Base-by-base conservation (phyloP, 2,113 vertebrate genomes). In the Orycteropus afer region DNA sequence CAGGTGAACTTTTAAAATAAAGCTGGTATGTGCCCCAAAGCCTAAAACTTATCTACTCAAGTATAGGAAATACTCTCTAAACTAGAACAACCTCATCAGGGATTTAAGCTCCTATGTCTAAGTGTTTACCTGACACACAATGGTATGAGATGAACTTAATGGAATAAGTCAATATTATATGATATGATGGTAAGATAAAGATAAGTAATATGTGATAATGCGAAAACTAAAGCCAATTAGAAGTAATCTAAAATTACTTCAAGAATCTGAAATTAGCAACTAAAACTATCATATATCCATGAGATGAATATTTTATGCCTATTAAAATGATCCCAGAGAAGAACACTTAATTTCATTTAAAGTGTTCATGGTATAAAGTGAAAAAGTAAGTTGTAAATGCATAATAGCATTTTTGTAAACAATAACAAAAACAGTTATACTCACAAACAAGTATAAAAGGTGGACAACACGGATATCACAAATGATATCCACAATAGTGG, bases 241-340 rank as follows among this genome's bases (percentile, higher is more conserved):
- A 94, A 92, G 57, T 27, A 74, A 92, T 7, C 42, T 69, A 69
- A 65, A n/a, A n/a, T 3, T 32, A 61, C n/a, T 77, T 49, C 42
- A 82, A 61, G 53, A 94, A 94, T 81, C 49, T 47, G 25, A 94
- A 96, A 76, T 61, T 40, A 92, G 40, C 32, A 74, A 67, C 8
- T 67, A 74, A 90, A 80, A 65, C 40, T 29, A 45, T 17, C 40
- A 15, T 23, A 14, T 1, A 18, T 47, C 40, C 34, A 74, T 51
- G 40, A 42, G 92, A 51, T 20, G 42, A 91, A 59, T 8, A 78
- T 34, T 74, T 71, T 15, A 45, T 9, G 78, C 7, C 23, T 86
- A 79, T 71, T 86, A 83, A 95, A 65, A 76, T 69, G 63, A 61
- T 59, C 14, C 40, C 34, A 8, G 40, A 78, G 74, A 91, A 53